Conservation (phyloP, 2,113 vertebrate species). For the Colinus virginianus region DNA sequence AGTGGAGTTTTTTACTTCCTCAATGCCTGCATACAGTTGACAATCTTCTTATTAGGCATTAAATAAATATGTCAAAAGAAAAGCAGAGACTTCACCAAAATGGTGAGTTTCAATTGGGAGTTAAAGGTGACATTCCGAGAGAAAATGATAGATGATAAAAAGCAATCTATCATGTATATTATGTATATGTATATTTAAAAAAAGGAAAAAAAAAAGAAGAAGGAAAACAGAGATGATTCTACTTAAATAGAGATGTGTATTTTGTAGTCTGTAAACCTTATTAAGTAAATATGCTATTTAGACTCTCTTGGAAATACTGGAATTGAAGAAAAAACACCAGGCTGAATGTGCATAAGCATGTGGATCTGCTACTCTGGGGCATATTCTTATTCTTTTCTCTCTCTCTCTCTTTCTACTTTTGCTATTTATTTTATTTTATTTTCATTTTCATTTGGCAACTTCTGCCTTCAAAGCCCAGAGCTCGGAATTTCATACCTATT, state of each 20-base stretch:
- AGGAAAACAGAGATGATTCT: background rate
- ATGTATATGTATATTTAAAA: background rate
- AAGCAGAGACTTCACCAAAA: background rate
- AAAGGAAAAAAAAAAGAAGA: background rate
- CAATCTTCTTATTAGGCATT: background rate
- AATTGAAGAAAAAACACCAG: conserved; percentile 30
- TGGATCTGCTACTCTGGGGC: background rate
- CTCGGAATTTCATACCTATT: conserved; percentile 73
- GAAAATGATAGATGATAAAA: conserved; percentile 42
- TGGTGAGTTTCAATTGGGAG: background rate
- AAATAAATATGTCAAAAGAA: conserved; percentile 5
- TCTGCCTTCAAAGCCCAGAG: conserved; percentile 61
- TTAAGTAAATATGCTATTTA: conserved; percentile 45
- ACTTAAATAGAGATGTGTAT: background rate
- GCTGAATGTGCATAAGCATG: background rate
- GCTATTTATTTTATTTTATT: conserved; percentile 67
- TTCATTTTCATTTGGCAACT: conserved; percentile 69
- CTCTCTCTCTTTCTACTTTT: accelerated
- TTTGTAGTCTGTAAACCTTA: conserved; percentile 11
- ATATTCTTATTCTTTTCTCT: background rate
- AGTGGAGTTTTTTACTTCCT: background rate
- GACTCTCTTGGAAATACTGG: background rate
- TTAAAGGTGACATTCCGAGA: conserved; percentile 59
- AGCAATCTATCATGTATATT: background rate
- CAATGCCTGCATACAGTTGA: background rate